Evolutionary conservation across 37 sponge, comb jelly and placozoan species (phyloP), one percentile per base, ranked within the genome.

Genomic region (Axinella damicornis): DNA sequence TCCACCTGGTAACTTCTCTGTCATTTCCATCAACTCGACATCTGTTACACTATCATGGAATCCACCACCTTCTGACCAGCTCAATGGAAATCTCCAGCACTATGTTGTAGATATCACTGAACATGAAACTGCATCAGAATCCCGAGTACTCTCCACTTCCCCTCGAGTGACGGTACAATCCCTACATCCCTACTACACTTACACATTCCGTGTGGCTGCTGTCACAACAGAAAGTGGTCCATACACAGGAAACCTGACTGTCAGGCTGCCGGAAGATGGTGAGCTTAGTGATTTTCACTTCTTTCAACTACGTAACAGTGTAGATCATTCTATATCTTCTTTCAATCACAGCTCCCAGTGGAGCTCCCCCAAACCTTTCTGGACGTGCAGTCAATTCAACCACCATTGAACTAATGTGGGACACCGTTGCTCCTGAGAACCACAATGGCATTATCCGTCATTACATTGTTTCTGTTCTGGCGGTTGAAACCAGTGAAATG

Each of bases 391-490:
- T n/a, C 2, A 22, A 30, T 39, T 46, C 72, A 20, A 30, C n/a
- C 5, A 35, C 72, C 6, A 35, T 35, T 40, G 18, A 5, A 17
- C 41, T 71, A 1, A 46, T 41, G 52, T 71, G 72, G 72, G 25
- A 38, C 20, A 14, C 53, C 33, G 17, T 46, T 24, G 54, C n/a
- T 20, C 17, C 12, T 38, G 35, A 25, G 70, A 28, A 21, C 32
- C 46, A 12, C 53, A 76, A 76, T 76, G 77, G 77, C 22, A 40
- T 80, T 57, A 68, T 80, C 32, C 65, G 17, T 53, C 16, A 27
- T 0, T 80, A 80, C 69, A 65, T 22, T n/a, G 55, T 80, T 9
- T 24, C 28, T 52, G 33, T 73, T 16, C 34, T 63, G 1, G 59
- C 62, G 57, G 30, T 59, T 22, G 71, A 55, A 25, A 77, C 78